Conservation (phyloP, 2,113 vertebrate genomes). For the Pygathrix nemaeus region DNA sequence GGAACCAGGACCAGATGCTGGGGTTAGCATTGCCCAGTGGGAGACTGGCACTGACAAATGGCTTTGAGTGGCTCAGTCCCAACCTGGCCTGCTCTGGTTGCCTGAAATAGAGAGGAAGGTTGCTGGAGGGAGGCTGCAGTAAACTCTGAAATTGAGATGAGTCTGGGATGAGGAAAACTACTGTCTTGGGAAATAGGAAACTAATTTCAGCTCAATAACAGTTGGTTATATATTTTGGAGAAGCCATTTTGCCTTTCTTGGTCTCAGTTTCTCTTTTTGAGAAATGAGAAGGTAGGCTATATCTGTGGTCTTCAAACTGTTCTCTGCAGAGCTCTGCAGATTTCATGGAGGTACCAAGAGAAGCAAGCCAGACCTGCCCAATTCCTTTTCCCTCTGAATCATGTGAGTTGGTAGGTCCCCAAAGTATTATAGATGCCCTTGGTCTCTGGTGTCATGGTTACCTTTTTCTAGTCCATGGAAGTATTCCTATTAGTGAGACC, state of each 20-base stretch:
- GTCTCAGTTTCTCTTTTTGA: background rate
- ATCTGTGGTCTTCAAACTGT: background rate
- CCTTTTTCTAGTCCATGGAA: background rate
- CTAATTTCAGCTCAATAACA: background rate
- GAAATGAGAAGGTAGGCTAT: background rate
- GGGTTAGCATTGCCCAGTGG: background rate
- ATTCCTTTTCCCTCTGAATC: background rate
- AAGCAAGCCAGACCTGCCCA: background rate
- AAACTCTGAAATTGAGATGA: background rate
- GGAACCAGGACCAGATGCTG: constrained; percentile 45
- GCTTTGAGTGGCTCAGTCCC: constrained; percentile 3
- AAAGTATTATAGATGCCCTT: background rate
- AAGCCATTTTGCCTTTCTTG: background rate
- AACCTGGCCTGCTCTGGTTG: constrained; percentile 18
- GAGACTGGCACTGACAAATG: constrained; percentile 60
- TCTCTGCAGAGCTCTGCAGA: background rate
- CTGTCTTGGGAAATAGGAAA: background rate
- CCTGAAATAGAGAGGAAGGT: constrained; percentile 38
- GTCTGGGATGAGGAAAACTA: background rate
- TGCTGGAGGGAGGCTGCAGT: background rate
- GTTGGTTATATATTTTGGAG: background rate
- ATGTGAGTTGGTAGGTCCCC: background rate
- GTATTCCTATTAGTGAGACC: background rate
- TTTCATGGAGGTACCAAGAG: background rate
- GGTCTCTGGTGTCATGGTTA: background rate